Evolutionary conservation across 2,888 invertebrate species (phyloP).

Genomic region (Taenaris catops): DNA sequence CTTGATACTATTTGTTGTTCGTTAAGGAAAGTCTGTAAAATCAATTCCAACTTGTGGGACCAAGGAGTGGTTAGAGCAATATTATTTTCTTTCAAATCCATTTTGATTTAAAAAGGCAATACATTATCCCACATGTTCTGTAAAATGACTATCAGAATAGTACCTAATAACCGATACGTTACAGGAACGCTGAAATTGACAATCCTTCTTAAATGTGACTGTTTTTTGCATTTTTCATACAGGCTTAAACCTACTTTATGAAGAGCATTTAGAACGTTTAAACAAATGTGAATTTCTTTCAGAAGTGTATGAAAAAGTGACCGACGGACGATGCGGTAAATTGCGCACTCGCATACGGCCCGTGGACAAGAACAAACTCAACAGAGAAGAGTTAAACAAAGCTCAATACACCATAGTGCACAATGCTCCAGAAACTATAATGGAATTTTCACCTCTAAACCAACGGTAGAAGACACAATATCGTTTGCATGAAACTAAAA

Average conservation of each 20-base stretch:
- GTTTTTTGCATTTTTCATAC: too few species aligned
- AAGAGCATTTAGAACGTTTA: not conserved
- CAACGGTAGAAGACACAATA: conserved; percentile 14
- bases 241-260: too few species aligned
- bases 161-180: too few species aligned
- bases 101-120: too few species aligned
- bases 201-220: too few species aligned
- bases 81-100: too few species aligned
- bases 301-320: conserved; percentile 57
- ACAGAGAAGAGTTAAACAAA: conserved; percentile 54
- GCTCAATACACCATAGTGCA: conserved; percentile 56
- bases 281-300: conserved; percentile 30
- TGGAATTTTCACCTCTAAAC: conserved; percentile 42
- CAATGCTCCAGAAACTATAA: conserved; percentile 40
- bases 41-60: not conserved
- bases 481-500: conserved; percentile 3
- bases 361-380: conserved; percentile 51
- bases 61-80: not conserved
- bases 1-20: too few species aligned
- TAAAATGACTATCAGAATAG: too few species aligned
- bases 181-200: too few species aligned
- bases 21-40: too few species aligned
- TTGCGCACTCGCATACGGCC: conserved; percentile 63
- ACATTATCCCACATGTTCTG: too few species aligned
- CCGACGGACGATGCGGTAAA: conserved; percentile 61